Evolutionary conservation across 2,888 invertebrate genomes (phyloP).

Genomic region (Bembecia ichneumoniformis): DNA sequence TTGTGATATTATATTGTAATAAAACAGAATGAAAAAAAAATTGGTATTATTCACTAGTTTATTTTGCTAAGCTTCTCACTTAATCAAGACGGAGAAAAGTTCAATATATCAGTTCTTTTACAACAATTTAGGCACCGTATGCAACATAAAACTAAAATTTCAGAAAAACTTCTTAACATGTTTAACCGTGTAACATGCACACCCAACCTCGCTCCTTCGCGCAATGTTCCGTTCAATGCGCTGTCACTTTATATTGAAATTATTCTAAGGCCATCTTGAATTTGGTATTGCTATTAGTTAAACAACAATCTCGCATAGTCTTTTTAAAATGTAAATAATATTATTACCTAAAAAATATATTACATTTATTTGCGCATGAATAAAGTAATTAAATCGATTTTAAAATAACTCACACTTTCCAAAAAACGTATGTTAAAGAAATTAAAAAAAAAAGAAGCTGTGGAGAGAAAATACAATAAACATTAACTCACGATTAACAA

Average conservation of each 20-base stretch:
- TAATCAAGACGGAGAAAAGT: constrained; percentile 87
- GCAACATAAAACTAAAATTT: constrained; percentile 78
- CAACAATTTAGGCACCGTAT: constrained; percentile 80
- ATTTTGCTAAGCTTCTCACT: constrained; percentile 60
- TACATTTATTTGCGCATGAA: no score
- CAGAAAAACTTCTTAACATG: constrained; percentile 84
- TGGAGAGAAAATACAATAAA: no score
- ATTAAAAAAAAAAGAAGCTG: no score
- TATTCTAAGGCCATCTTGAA: constrained; percentile 41
- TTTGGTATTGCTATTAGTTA: constrained; percentile 24
- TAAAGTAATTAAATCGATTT: no score
- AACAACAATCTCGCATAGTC: no score
- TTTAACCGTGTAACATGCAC: constrained; percentile 70
- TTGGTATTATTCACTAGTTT: constrained; percentile 69
- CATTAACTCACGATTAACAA: no score
- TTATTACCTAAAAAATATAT: no score
- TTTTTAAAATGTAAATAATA: no score
- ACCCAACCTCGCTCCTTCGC: constrained; percentile 55
- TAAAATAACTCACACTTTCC: no score
- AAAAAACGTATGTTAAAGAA: no score
- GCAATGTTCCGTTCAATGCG: constrained; percentile 64
- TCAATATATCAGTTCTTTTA: constrained; percentile 79
- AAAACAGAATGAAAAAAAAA: constrained; percentile 62
- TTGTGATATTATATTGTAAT: constrained; percentile 58
- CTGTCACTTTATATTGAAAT: constrained; percentile 35